These are phyloP conservation scores for Lochmaea crataegi DNA, from an alignment of 2,888 invertebrate species.

Conservation along the genomic window DNA sequence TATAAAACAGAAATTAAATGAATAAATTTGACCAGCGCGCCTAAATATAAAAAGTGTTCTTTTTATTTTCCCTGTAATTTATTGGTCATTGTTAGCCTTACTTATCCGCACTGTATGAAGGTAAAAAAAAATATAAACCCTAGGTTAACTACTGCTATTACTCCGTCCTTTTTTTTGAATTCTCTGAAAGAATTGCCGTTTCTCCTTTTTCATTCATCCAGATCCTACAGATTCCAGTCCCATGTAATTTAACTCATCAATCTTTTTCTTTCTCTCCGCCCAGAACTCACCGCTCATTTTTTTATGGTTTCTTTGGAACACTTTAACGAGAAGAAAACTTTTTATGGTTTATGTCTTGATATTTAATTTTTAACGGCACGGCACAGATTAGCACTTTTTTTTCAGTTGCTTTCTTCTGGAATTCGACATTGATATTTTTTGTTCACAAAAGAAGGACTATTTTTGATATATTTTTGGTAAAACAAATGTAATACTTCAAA, in stretches of 20 bases:
- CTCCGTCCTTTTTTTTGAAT: not conserved
- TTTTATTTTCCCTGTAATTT: not conserved
- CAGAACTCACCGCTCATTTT: conserved; percentile 3
- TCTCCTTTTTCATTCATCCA: not conserved
- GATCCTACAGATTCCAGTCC: not conserved
- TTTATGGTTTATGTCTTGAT: not conserved
- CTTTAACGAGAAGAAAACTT: not conserved
- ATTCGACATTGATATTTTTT: not conserved
- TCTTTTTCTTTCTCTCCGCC: conserved; percentile 5
- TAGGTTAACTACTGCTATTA: not conserved
- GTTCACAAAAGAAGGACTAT: no score
- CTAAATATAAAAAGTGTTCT: not conserved
- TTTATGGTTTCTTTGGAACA: conserved; percentile 2
- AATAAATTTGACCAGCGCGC: not conserved
- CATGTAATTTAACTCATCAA: conserved; percentile 13
- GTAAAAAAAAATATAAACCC: not conserved
- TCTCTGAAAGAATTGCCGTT: not conserved
- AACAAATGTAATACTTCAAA: no score
- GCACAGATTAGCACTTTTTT: not conserved
- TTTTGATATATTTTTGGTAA: no score
- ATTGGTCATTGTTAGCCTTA: not conserved
- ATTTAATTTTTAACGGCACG: not conserved
- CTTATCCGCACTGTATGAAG: not conserved
- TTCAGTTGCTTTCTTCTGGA: not conserved
- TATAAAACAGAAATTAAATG: not conserved